These are phyloP conservation scores for Phengaris alcon DNA, from an alignment of 2,888 invertebrate species.

Conservation along the genomic window DNA sequence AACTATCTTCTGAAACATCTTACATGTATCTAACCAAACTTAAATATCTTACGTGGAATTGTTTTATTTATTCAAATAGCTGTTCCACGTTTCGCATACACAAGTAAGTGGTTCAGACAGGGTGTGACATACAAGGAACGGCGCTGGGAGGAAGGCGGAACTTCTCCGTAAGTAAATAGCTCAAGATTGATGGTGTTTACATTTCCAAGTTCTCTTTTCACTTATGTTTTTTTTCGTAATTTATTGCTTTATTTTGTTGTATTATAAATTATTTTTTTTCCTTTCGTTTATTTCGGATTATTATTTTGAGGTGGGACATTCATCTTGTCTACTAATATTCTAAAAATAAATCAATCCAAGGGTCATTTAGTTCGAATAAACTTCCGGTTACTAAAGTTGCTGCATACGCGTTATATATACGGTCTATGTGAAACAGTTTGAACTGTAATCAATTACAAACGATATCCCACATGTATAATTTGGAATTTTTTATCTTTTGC, in stretches of 20 bases:
- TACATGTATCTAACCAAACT: too few species aligned
- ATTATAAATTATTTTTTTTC: background rate
- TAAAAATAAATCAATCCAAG: background rate
- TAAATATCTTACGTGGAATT: background rate
- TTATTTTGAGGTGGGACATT: background rate
- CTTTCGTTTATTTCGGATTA: background rate
- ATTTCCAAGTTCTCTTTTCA: slow-evolving; percentile 16
- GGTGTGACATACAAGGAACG: slow-evolving; percentile 8
- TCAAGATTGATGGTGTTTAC: slow-evolving; percentile 22
- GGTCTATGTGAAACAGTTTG: too few species aligned
- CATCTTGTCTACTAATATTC: background rate
- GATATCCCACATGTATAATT: too few species aligned
- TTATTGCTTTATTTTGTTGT: slow-evolving; percentile 7
- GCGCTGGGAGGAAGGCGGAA: slow-evolving; percentile 3
- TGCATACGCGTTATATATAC: too few species aligned
- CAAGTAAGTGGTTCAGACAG: slow-evolving; percentile 17
- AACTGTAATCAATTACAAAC: too few species aligned
- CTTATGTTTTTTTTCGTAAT: slow-evolving; percentile 9
- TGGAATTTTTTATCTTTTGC: too few species aligned
- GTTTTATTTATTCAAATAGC: slow-evolving; percentile 11
- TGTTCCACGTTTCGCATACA: slow-evolving; percentile 15
- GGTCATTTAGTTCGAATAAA: background rate
- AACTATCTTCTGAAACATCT: too few species aligned
- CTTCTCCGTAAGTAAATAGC: slow-evolving; percentile 22
- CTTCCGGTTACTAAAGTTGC: background rate